These are phyloP conservation scores for Drosophila infuscata DNA, from an alignment of 2,888 invertebrate genomes.

Conservation along the genomic window DNA sequence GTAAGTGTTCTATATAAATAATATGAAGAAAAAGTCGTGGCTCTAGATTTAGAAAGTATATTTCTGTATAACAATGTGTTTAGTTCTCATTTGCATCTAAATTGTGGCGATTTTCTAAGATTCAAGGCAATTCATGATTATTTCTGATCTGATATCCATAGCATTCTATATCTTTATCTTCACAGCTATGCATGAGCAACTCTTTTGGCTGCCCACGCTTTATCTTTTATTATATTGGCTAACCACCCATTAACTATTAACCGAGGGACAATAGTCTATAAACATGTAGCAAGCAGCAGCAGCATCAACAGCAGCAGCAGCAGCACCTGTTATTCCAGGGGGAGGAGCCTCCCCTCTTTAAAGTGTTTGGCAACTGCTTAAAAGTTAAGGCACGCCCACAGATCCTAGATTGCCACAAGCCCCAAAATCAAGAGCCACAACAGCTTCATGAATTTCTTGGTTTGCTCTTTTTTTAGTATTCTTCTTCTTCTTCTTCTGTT, in stretches of 20 bases:
- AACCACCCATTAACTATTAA: slow-evolving; percentile 72
- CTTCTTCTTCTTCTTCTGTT: slow-evolving; percentile 43
- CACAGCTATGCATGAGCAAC: background rate
- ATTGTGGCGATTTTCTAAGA: background rate
- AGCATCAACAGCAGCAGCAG: too few relatives aligned
- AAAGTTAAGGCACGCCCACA: slow-evolving; percentile 58
- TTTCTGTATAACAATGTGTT: background rate
- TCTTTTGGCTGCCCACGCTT: slow-evolving; percentile 14
- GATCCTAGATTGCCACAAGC: slow-evolving; percentile 34
- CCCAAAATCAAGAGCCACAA: background rate
- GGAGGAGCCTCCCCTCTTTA: slow-evolving; percentile 33
- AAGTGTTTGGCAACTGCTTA: slow-evolving; percentile 46
- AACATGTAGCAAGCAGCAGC: slow-evolving; percentile 14
- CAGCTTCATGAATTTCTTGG: slow-evolving; percentile 8
- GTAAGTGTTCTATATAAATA: background rate
- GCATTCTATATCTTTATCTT: background rate
- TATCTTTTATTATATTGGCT: slow-evolving; percentile 37
- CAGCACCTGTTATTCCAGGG: background rate
- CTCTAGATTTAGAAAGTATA: background rate
- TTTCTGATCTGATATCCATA: background rate
- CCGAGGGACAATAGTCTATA: slow-evolving; percentile 57
- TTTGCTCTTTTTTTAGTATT: slow-evolving; percentile 8
- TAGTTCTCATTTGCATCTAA: background rate
- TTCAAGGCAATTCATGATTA: too few relatives aligned
- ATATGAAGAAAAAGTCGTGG: background rate